Evolutionary conservation across 2,888 invertebrate species (phyloP).

Genomic region (Brassicogethes aeneus): DNA sequence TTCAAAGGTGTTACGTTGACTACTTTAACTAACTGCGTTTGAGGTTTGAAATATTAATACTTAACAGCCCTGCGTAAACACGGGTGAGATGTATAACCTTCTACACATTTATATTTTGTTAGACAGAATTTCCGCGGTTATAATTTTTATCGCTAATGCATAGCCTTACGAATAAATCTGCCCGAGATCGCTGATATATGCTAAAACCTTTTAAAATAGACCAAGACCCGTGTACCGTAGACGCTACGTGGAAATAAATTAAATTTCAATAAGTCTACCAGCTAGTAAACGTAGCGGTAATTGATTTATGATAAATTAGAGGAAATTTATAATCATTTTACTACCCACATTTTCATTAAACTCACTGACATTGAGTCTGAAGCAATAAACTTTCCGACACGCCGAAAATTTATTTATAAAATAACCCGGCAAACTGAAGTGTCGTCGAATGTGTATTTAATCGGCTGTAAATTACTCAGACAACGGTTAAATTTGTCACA

Average conservation of each 20-base stretch:
- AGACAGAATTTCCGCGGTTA: too few relatives aligned
- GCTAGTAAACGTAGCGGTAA: constrained; percentile 20
- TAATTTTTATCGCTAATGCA: too few relatives aligned
- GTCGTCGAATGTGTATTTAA: not conserved
- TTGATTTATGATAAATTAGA: constrained; percentile 27
- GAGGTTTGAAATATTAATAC: too few relatives aligned
- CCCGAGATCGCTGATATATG: too few relatives aligned
- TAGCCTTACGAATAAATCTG: too few relatives aligned
- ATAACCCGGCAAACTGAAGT: not conserved
- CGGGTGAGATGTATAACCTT: too few relatives aligned
- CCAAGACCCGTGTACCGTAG: not conserved
- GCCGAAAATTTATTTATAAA: constrained; percentile 1
- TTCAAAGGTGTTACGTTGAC: too few relatives aligned
- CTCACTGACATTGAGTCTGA: not conserved
- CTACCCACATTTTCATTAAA: constrained; percentile 6
- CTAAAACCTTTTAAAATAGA: not conserved
- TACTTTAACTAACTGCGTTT: too few relatives aligned
- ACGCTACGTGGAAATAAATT: not conserved
- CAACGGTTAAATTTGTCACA: not conserved
- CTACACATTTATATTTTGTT: too few relatives aligned
- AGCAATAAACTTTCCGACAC: not conserved
- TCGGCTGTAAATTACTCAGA: too few relatives aligned
- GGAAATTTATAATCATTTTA: constrained; percentile 25
- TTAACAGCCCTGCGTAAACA: too few relatives aligned
- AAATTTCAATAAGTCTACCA: not conserved